Base-by-base conservation (phyloP, 2,888 invertebrate genomes). In the Drosophila pseudotakahashii region DNA sequence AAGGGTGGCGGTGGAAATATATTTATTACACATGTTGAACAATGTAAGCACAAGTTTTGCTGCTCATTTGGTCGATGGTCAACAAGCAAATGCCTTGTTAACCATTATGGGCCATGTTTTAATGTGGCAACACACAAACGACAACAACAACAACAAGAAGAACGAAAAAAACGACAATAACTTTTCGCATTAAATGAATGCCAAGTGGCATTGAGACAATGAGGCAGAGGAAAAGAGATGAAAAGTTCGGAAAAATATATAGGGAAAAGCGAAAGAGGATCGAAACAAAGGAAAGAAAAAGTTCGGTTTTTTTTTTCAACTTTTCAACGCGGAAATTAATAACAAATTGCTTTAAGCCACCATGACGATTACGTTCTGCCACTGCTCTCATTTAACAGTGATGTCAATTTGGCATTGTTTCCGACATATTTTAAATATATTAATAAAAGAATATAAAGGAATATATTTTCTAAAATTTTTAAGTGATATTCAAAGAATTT, bases 1-100 rank as follows among this genome's bases (percentile, higher is more conserved):
- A 44, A 37, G 69, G 57, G 23, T 55, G 55, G 34, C 42, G 59
- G 62, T 87, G 75, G 59, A 79, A 88, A 78, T 73, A 84, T 75
- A 86, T 82, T 82, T 88, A 88, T 88, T 86, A 83, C 88, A 88
- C 86, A 81, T 83, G 82, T 84, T 88, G 81, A 74, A 84, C 85
- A 89, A 73, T 87, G 89, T 81, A 68, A 74, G 88, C 81, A 85
- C 86, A 81, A 77, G 73, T 77, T 81, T 52, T 81, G 85, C 57
- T 78, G 84, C 69, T 64, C 71, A 72, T 75, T 80, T 81, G 79
- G 59, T 48, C 55, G 79, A 60, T 86, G 86, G 82, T 83, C 82
- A 82, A 82, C 88, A 82, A 82, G 88, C 73, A 77, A 74, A 85
- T 76, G 77, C 84, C 82, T 77, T 86, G 87, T 86, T 89, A 89